Conservation (phyloP, 2,888 invertebrate genomes). For the Oligia strigilis region DNA sequence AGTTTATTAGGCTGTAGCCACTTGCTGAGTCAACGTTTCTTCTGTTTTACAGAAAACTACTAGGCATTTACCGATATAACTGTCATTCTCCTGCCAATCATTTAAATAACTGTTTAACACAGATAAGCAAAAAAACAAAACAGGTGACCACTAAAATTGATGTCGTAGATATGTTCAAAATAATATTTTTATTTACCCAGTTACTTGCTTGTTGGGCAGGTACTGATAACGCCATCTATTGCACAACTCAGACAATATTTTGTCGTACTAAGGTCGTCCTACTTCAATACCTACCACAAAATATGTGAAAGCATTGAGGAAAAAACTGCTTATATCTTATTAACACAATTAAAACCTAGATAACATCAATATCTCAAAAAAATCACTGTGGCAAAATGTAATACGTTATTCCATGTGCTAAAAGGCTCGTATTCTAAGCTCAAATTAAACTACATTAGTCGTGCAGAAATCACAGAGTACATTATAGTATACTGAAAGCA, state of each 20-base stretch:
- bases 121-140: not conserved
- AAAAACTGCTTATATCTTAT: not conserved
- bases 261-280: too few relatives aligned
- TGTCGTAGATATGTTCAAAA: not conserved
- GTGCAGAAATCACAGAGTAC: too few relatives aligned
- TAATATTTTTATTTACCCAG: not conserved
- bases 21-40: not conserved
- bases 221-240: slow-evolving; percentile 50
- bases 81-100: not conserved
- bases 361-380: not conserved
- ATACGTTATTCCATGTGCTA: not conserved
- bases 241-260: not conserved
- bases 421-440: slow-evolving; percentile 29
- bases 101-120: not conserved
- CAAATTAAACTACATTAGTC: slow-evolving; percentile 21
- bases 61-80: too few relatives aligned
- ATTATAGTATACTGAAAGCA: too few relatives aligned
- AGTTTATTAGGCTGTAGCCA: too few relatives aligned
- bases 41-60: too few relatives aligned
- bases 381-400: not conserved
- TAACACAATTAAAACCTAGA: not conserved
- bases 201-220: not conserved
- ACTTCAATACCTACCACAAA: not conserved
- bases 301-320: not conserved
- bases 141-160: not conserved